Evolutionary conservation across 2,113 vertebrate species (phyloP), one percentile per base, ranked within the genome.

Genomic region (Hemibagrus wyckioides): DNA sequence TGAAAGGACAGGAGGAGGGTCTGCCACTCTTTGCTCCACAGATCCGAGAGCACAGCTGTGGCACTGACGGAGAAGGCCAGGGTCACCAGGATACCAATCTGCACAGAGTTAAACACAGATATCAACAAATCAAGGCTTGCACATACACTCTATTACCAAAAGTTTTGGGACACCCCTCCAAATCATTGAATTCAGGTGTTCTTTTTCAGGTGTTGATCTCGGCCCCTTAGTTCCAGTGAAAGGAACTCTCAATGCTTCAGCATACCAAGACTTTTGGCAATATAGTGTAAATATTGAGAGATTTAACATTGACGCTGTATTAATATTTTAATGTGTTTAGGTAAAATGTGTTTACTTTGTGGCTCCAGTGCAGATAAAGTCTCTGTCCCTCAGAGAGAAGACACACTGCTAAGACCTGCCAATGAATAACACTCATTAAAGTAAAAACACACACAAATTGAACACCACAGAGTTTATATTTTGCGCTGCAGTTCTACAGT

Each of bases 311-410:
- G 2, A 59, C 19, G 54, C 25, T 82, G 25, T 1, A 10, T 48
- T 54, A n/a, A 52, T 50, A 79, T 52, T 76, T 54, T 36, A 8
- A 54, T 8, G 28, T 56, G 50, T 77, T n/a, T 50, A 41, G 14
- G 21, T n/a, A n/a, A 8, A 54, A 81, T 36, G 3, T 48, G 25
- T 61, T 82, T 54, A 99, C 98, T 97, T 98, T 99, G 93, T 98
- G 97, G 90, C 93, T 95, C 94, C 95, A 97, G 93, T 97, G 97
- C 17, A 99, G 93, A 65, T 97, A 94, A 30, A 97, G 91, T 86
- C 97, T 94, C 89, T 97, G 96, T 19, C 96, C 95, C 92, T 97
- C 96, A 90, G 96, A 93, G 1, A 98, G 93, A 91, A 99, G 94
- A 89, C 97, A 97, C 90, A 96, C 87, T 0, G 95, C 96, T 52